Conservation (phyloP, 2,113 vertebrate species). For the Leptobrachium leishanense region DNA sequence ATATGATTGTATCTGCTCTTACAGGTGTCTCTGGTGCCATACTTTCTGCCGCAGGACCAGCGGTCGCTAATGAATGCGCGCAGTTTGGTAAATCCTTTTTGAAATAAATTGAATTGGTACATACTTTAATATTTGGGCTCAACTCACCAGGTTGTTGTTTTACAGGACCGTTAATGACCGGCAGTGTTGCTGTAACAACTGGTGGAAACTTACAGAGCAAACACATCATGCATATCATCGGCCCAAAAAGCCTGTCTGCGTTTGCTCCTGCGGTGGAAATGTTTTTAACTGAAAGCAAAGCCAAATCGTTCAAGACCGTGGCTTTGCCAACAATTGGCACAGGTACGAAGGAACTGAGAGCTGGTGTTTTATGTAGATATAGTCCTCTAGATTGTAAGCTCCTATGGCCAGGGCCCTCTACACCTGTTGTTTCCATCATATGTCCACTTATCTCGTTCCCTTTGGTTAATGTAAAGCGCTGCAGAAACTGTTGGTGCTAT, state of each 20-base stretch:
- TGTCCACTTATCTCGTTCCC: too few relatives aligned
- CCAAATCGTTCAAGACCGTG: background rate
- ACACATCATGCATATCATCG: constrained; percentile 32
- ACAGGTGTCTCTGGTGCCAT: constrained; percentile 38
- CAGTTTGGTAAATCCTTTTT: constrained; percentile 5
- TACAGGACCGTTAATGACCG: background rate
- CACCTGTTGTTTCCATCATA: too few relatives aligned
- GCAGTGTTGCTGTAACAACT: constrained; percentile 10
- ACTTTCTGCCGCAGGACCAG: constrained; percentile 5
- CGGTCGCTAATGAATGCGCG: constrained; percentile 23
- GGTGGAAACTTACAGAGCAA: constrained; percentile 19
- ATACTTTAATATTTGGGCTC: too few relatives aligned
- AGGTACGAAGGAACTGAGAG: background rate
- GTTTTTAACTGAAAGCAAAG: constrained; percentile 10
- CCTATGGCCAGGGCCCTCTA: too few relatives aligned
- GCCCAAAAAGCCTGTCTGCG: background rate
- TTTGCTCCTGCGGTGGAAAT: constrained; percentile 2
- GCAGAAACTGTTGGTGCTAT: too few relatives aligned
- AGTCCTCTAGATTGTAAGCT: too few relatives aligned
- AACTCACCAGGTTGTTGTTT: background rate
- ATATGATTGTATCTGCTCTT: background rate
- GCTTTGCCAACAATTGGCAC: constrained; percentile 6
- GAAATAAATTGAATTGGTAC: background rate
- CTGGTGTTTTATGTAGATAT: too few relatives aligned
- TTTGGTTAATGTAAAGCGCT: too few relatives aligned